These are phyloP conservation scores for Cossypha polioptera DNA, from an alignment of 2,797 vertebrate genomes.

Conservation along the genomic window DNA sequence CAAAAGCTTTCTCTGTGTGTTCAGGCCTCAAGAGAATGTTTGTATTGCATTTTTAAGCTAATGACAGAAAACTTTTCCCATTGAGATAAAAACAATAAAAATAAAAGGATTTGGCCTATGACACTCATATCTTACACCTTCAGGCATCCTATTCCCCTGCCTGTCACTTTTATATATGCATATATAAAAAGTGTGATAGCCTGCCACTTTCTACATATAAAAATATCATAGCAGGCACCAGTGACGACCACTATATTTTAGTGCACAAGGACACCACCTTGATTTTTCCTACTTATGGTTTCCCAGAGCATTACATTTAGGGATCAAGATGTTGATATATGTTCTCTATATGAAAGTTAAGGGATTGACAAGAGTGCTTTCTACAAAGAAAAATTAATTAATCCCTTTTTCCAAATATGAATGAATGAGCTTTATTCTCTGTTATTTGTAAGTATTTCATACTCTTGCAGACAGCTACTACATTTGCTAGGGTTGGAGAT, in stretches of 20 bases:
- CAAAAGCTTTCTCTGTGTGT: neutral
- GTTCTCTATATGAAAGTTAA: neutral
- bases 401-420: neutral
- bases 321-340: neutral
- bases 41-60: neutral
- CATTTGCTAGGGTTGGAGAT: neutral
- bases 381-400: neutral
- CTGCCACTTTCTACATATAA: constrained; percentile 15
- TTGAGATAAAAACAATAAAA: neutral
- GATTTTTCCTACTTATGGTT: neutral
- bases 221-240: neutral
- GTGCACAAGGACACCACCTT: neutral
- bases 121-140: neutral
- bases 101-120: neutral
- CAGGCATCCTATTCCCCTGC: neutral
- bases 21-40: neutral
- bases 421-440: neutral
- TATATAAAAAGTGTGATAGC: constrained; percentile 27
- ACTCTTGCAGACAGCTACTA: neutral
- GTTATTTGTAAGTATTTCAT: neutral
- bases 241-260: neutral
- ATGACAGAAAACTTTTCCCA: neutral
- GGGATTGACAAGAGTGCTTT: neutral
- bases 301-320: neutral
- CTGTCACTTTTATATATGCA: constrained; percentile 31